phyloP scores from a whole-genome alignment of 2,113 vertebrate species.

The Numida meleagris region DNA sequence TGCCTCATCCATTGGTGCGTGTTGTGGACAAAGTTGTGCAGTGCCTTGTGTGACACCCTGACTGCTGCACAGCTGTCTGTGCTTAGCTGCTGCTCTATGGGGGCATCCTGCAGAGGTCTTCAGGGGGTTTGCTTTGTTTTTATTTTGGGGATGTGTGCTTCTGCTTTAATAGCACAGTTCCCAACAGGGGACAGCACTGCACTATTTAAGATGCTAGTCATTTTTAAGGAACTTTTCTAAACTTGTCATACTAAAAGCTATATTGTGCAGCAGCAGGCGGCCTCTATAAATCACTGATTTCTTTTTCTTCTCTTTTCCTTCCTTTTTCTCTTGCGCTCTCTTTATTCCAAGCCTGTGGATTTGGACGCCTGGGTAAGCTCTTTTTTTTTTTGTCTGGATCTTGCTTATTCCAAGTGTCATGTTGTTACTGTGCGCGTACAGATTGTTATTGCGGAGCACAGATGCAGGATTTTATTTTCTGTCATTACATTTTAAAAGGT shows the following conservation, averaged over 20 bases:
- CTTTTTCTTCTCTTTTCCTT: conserved; percentile 49
- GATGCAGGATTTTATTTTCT: conserved; percentile 75
- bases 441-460: conserved; percentile 68
- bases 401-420: conserved; percentile 86
- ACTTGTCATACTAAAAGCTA: conserved; percentile 36
- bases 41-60: not conserved
- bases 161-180: not conserved
- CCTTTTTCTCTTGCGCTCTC: not conserved
- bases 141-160: not conserved
- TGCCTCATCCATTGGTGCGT: accelerated
- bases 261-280: conserved; percentile 50
- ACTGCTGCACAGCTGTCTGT: not conserved
- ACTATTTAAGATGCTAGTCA: conserved; percentile 13
- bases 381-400: conserved; percentile 53
- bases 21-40: not conserved
- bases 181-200: conserved; percentile 14
- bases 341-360: conserved; percentile 83
- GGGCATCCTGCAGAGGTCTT: not conserved
- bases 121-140: not conserved
- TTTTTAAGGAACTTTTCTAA: conserved; percentile 46
- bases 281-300: conserved; percentile 64
- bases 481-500: conserved; percentile 90
- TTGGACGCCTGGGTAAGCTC: conserved; percentile 85
- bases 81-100: not conserved
- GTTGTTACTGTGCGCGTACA: conserved; percentile 79